Evolutionary conservation across 1,140 invertebrate genomes (phyloP).

Genomic region (Mya arenaria): DNA sequence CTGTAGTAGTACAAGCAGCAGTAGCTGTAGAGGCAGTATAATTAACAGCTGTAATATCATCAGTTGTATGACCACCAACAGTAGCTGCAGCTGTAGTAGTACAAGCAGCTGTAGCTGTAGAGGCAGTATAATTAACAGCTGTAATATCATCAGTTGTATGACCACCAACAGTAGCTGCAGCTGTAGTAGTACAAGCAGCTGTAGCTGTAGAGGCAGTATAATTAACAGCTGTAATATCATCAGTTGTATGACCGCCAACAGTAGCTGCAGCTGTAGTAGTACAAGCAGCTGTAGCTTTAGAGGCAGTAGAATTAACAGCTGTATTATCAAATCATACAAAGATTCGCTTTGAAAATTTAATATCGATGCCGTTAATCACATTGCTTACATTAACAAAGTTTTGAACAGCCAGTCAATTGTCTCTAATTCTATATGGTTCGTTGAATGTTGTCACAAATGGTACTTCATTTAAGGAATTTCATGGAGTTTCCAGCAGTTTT

Average conservation of each 20-base stretch:
- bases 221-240: conserved; percentile 1
- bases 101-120: conserved; percentile 35
- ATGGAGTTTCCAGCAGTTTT: no score
- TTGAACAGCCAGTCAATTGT: no score
- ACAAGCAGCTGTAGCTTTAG: conserved; percentile 10
- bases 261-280: conserved; percentile 1
- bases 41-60: conserved; percentile 4
- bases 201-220: conserved; percentile 7
- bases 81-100: conserved; percentile 11
- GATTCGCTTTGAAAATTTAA: no score
- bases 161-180: conserved; percentile 23
- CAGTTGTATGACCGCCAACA: background rate
- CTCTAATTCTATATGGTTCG: no score
- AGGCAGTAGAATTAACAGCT: no score
- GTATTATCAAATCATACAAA: no score
- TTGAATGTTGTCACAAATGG: no score
- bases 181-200: conserved; percentile 1
- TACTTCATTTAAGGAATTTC: no score
- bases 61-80: background rate
- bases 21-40: conserved; percentile 1
- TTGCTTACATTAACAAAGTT: no score
- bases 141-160: conserved; percentile 24
- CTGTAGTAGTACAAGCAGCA: conserved; percentile 3
- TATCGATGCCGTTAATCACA: no score
- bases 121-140: conserved; percentile 25